Conservation (phyloP, 2,113 vertebrate species). For the Zapornia atra region DNA sequence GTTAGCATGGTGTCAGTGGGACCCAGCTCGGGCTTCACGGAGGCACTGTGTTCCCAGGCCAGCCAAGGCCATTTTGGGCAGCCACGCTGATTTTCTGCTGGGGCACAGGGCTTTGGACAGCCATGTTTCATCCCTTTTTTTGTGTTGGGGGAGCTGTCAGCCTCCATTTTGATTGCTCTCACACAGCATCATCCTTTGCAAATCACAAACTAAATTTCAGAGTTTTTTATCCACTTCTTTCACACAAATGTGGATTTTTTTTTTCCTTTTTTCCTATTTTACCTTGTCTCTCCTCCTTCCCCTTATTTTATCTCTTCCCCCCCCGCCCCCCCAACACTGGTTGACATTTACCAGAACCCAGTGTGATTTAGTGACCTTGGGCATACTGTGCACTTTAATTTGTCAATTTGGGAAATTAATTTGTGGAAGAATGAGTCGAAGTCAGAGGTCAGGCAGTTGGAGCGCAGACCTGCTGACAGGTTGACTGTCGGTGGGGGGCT, state of each 20-base stretch:
- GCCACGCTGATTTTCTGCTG: neutral
- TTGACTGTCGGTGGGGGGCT: conserved; percentile 79
- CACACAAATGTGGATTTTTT: neutral
- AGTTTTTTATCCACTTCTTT: neutral
- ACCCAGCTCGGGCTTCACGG: accelerated
- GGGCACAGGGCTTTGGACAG: neutral
- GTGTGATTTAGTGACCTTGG: conserved; percentile 76
- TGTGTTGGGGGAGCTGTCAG: neutral
- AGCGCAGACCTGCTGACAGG: conserved; percentile 79
- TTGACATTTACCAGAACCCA: conserved; percentile 76
- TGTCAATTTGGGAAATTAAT: conserved; percentile 85
- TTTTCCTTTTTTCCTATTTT: neutral
- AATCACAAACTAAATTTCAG: neutral
- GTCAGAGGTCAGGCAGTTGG: conserved; percentile 82
- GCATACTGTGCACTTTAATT: conserved; percentile 75
- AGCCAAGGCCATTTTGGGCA: neutral
- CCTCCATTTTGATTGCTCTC: neutral
- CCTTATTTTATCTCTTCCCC: neutral
- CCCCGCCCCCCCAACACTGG: neutral
- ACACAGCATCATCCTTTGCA: neutral
- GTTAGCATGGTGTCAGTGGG: neutral
- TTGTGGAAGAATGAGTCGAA: conserved; percentile 81
- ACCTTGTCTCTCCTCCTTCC: neutral
- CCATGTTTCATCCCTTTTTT: neutral
- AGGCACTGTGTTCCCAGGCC: neutral